These are phyloP conservation scores for Apis dorsata DNA, from an alignment of 1,140 invertebrate species.

Conservation along the genomic window DNA sequence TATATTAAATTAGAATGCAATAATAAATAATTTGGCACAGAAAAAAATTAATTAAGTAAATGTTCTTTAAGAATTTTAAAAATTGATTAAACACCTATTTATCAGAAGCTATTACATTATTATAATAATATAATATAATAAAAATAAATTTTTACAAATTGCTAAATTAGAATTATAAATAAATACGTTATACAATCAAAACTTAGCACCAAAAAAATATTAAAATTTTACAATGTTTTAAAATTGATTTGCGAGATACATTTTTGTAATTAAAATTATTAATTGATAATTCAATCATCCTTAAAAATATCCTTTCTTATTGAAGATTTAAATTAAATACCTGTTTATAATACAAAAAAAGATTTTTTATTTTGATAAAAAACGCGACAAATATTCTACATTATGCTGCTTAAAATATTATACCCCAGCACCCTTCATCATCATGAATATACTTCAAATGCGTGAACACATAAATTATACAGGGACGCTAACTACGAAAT, in stretches of 20 bases:
- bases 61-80: conserved; percentile 36
- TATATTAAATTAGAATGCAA: background rate
- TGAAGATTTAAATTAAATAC: background rate
- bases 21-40: background rate
- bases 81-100: background rate
- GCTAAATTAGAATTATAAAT: background rate
- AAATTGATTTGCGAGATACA: background rate
- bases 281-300: background rate
- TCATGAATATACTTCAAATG: conserved; percentile 41
- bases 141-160: no score
- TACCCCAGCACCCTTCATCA: conserved; percentile 49
- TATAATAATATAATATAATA: no score
- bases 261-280: background rate
- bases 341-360: background rate
- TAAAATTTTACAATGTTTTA: background rate
- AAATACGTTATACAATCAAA: background rate
- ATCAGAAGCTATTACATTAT: no score
- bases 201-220: background rate
- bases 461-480: conserved; percentile 39
- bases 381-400: conserved; percentile 31
- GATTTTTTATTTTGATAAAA: background rate
- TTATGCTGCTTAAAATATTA: conserved; percentile 27
- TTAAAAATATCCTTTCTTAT: no score
- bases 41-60: conserved; percentile 54
- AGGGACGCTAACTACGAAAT: conserved; percentile 54